A percentile compares a stretch with the other conserved stretches of the same genome.
Evolutionary conservation across 1,140 invertebrate genomes (phyloP).

Genomic region (Cardiocondyla obscurior): DNA sequence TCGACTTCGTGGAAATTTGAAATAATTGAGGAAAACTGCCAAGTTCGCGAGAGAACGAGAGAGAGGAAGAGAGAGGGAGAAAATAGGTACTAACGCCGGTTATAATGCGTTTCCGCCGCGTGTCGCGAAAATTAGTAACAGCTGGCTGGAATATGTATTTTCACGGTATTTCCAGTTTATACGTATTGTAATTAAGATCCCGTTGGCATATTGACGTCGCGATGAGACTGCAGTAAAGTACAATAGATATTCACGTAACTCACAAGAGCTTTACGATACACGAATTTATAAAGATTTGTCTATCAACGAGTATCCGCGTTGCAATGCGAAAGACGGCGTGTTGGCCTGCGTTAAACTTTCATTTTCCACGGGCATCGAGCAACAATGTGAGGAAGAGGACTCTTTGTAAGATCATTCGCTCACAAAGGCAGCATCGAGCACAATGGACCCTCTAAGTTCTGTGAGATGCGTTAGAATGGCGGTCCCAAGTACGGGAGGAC

Average conservation of each 20-base stretch:
- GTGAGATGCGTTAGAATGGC: constrained; percentile 46
- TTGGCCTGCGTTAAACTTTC: constrained; percentile 73
- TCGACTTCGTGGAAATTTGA: constrained; percentile 16
- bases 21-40: constrained; percentile 23
- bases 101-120: neutral
- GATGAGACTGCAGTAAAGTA: neutral
- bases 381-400: constrained; percentile 67
- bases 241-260: neutral
- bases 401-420: constrained; percentile 62
- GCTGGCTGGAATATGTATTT: neutral
- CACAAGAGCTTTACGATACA: neutral
- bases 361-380: constrained; percentile 69
- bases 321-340: neutral
- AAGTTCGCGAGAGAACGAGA: constrained; percentile 17
- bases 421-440: constrained; percentile 58
- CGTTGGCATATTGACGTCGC: neutral
- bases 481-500: constrained; percentile 28
- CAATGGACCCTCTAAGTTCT: constrained; percentile 58
- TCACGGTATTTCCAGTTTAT: neutral
- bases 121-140: constrained; percentile 2
- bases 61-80: too few relatives aligned
- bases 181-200: neutral
- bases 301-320: neutral
- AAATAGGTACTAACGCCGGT: neutral
- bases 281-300: constrained; percentile 19